phyloP scores from a whole-genome alignment of 2,113 vertebrate species.

The Ictidomys tridecemlineatus region DNA sequence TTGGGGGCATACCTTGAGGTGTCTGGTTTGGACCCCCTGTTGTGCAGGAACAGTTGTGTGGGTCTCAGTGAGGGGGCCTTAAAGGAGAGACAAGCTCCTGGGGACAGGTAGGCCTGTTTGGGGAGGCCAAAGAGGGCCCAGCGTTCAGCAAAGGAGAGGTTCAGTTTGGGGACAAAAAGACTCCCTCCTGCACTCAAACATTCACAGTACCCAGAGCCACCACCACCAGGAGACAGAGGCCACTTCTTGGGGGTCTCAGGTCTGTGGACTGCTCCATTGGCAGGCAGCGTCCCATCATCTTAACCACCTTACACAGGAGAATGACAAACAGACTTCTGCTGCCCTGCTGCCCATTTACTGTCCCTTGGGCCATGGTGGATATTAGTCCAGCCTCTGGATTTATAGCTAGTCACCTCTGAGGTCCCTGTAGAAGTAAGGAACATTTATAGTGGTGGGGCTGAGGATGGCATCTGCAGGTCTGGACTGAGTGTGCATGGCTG shows the following conservation, averaged over 20 bases:
- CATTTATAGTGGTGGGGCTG: too few relatives aligned
- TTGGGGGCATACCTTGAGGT: not conserved
- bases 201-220: not conserved
- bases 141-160: not conserved
- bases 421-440: too few relatives aligned
- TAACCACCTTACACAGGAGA: too few relatives aligned
- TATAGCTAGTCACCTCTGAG: too few relatives aligned
- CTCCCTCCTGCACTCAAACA: rapidly evolving
- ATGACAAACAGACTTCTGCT: too few relatives aligned
- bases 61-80: not conserved
- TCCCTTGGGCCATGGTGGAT: too few relatives aligned
- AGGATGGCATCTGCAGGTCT: too few relatives aligned
- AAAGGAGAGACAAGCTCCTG: not conserved
- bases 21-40: not conserved
- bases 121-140: too few relatives aligned
- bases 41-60: not conserved
- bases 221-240: not conserved
- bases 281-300: too few relatives aligned
- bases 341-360: not conserved
- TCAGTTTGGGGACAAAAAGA: not conserved
- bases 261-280: not conserved
- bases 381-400: too few relatives aligned
- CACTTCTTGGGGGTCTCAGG: not conserved
- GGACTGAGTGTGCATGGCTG: too few relatives aligned
- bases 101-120: not conserved